A percentile compares a stretch with the other conserved stretches of the same genome.
Evolutionary conservation across 2,797 vertebrate species (phyloP).

Genomic region (Xiphorhynchus erythropygius): DNA sequence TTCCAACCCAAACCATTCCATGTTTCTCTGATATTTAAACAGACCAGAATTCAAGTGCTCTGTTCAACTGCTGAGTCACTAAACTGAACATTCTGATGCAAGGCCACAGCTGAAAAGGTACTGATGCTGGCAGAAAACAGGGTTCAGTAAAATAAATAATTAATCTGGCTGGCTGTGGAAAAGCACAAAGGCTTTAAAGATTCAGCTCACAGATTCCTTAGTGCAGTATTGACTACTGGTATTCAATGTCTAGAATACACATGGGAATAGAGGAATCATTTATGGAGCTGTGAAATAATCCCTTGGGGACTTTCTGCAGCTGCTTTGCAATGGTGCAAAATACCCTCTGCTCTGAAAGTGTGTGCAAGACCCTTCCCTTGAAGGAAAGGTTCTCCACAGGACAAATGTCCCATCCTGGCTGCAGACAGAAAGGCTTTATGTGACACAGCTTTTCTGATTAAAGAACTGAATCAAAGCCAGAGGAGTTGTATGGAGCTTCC

Average conservation of each 20-base stretch:
- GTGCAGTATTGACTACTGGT: background rate
- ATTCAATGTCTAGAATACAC: background rate
- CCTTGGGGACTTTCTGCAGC: background rate
- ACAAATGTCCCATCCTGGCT: background rate
- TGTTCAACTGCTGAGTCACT: background rate
- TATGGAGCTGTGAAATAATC: background rate
- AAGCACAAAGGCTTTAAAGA: constrained; percentile 12
- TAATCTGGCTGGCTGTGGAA: background rate
- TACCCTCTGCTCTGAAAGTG: background rate
- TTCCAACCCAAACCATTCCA: background rate
- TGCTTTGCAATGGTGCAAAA: background rate
- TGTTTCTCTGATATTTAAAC: background rate
- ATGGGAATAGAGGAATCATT: background rate
- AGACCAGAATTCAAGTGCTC: background rate
- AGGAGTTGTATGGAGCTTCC: background rate
- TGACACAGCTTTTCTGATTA: background rate
- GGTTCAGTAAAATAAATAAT: constrained; percentile 9
- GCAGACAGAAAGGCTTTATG: background rate
- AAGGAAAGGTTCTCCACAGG: background rate
- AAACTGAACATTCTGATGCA: background rate
- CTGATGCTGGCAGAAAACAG: background rate
- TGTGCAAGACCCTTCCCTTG: background rate
- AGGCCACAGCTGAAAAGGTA: background rate
- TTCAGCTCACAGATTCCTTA: constrained; percentile 1
- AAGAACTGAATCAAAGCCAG: background rate